Evolutionary conservation across 2,888 invertebrate genomes (phyloP).

Genomic region (Ferrisia virgata): DNA sequence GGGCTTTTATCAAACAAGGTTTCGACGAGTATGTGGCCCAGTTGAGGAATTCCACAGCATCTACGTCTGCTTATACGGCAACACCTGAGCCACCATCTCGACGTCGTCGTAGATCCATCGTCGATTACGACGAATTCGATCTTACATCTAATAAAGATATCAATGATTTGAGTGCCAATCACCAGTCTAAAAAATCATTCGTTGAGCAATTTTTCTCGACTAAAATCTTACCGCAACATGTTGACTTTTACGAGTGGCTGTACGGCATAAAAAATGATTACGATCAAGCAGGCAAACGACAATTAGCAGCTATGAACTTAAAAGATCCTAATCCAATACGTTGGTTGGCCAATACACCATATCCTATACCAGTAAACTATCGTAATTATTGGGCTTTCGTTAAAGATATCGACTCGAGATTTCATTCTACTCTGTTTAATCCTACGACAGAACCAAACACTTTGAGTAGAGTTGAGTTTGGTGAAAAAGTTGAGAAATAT

Average conservation of each 20-base stretch:
- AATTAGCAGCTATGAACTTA: no score
- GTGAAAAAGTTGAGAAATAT: not conserved
- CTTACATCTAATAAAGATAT: not conserved
- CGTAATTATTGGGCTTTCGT: no score
- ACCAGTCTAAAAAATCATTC: no score
- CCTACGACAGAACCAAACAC: not conserved
- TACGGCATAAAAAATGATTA: no score
- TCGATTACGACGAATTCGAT: not conserved
- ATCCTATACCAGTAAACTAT: no score
- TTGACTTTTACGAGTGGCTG: no score
- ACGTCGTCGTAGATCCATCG: not conserved
- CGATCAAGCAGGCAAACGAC: no score
- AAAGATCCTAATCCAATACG: no score
- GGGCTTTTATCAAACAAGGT: not conserved
- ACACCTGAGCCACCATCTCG: not conserved
- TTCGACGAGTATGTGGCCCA: not conserved
- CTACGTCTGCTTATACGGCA: not conserved
- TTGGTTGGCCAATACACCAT: no score
- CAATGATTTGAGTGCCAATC: no score
- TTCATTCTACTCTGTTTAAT: not conserved
- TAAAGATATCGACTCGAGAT: not conserved
- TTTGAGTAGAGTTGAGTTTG: not conserved
- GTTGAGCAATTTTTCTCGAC: no score
- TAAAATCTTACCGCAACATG: no score
- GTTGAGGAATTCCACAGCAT: not conserved